phyloP scores from a whole-genome alignment of 2,113 vertebrate species.

The Smithornis capensis region DNA sequence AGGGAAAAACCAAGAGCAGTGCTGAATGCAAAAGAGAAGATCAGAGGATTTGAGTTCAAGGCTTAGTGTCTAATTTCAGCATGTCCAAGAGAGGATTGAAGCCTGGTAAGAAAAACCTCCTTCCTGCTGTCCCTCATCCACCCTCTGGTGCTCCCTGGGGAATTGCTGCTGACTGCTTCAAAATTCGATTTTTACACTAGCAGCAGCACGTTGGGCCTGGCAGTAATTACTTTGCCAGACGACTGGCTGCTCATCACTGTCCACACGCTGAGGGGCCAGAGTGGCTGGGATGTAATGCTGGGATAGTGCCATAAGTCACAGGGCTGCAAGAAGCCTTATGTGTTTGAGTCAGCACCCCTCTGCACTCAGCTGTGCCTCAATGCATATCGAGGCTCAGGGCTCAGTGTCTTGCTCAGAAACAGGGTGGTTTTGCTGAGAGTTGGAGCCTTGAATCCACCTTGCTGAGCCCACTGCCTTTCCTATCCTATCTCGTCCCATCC shows the following conservation, averaged over 20 bases:
- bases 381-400: neutral
- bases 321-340: neutral
- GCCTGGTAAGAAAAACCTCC: neutral
- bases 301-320: neutral
- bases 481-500: neutral
- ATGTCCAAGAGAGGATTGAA: neutral
- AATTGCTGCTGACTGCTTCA: neutral
- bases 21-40: neutral
- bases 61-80: neutral
- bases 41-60: neutral
- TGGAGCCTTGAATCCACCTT: neutral
- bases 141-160: fast-evolving
- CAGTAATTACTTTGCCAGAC: neutral
- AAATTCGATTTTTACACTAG: neutral
- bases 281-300: fast-evolving
- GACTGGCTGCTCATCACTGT: neutral
- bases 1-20: neutral
- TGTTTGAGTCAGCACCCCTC: neutral
- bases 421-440: neutral
- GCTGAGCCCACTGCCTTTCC: neutral
- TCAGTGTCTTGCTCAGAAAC: neutral
- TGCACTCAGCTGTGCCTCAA: neutral
- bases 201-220: neutral
- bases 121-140: neutral
- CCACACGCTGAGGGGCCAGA: neutral